Conservation (phyloP, 1,140 invertebrate species). For the Philaenus spumarius region DNA sequence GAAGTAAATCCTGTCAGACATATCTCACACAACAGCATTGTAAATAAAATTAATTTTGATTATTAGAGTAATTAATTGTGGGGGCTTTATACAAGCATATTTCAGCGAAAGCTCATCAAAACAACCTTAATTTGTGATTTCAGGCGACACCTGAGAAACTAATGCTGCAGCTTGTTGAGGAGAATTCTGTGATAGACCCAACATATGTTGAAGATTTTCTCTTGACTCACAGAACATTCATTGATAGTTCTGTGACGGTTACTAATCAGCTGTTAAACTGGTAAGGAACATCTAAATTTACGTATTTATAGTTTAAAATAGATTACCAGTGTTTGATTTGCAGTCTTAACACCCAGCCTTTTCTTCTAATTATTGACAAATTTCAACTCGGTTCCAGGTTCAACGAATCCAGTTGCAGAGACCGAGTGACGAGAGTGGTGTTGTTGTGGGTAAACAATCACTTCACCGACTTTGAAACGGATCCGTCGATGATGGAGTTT, state of each 20-base stretch:
- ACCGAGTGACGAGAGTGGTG: constrained; percentile 90
- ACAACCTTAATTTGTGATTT: no score
- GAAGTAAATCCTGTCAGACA: no score
- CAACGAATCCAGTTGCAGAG: constrained; percentile 67
- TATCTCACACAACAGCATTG: no score
- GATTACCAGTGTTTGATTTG: constrained; percentile 29
- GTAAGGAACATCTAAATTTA: constrained; percentile 42
- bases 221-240: constrained; percentile 95
- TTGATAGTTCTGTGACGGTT: constrained; percentile 74
- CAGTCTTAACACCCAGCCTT: background rate
- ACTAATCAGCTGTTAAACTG: constrained; percentile 83
- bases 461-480: constrained; percentile 98
- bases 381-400: constrained; percentile 54
- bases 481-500: constrained; percentile 94
- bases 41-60: no score
- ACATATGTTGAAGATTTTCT: constrained; percentile 98
- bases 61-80: no score
- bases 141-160: constrained; percentile 83
- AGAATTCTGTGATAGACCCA: constrained; percentile 87
- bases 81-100: no score
- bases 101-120: no score
- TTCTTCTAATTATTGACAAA: background rate
- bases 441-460: constrained; percentile 99
- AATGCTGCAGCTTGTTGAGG: constrained; percentile 90
- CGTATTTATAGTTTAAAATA: no score